Evolutionary conservation across 2,888 invertebrate genomes (phyloP).

Genomic region (Agonopterix heracliana): DNA sequence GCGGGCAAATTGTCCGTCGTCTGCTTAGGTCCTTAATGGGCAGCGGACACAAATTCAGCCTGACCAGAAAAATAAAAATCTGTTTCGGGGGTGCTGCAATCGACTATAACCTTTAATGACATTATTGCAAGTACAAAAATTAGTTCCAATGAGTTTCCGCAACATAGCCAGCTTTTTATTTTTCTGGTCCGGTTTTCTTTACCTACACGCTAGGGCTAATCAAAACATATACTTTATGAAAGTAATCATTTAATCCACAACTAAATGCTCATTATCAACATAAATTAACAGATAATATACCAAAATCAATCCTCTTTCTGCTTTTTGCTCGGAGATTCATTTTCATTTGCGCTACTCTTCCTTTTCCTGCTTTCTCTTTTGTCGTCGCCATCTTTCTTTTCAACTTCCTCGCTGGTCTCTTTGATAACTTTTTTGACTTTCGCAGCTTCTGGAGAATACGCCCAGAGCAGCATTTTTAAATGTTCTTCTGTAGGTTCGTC

Average conservation of each 20-base stretch:
- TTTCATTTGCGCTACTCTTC: slow-evolving; percentile 35
- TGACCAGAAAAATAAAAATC: no score
- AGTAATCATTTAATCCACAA: neutral
- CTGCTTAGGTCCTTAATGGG: no score
- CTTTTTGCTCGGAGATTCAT: slow-evolving; percentile 46
- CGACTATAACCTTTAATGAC: no score
- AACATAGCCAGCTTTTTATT: no score
- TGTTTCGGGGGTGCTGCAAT: no score
- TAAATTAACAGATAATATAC: neutral
- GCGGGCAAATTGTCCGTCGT: no score
- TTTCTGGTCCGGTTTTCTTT: no score
- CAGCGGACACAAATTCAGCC: no score
- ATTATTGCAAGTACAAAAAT: no score
- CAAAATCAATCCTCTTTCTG: slow-evolving; percentile 30
- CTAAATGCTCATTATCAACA: slow-evolving; percentile 12
- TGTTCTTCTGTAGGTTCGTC: slow-evolving; percentile 83
- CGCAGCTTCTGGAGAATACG: slow-evolving; percentile 82
- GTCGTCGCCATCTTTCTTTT: slow-evolving; percentile 23
- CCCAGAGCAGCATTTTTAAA: slow-evolving; percentile 82
- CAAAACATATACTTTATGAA: no score
- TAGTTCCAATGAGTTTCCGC: no score
- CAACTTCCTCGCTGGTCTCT: slow-evolving; percentile 37
- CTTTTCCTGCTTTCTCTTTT: slow-evolving; percentile 41
- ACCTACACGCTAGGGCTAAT: no score
- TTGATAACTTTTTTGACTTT: slow-evolving; percentile 76